phyloP scores from a whole-genome alignment of 2,797 vertebrate genomes.

The Intellagama lesueurii region DNA sequence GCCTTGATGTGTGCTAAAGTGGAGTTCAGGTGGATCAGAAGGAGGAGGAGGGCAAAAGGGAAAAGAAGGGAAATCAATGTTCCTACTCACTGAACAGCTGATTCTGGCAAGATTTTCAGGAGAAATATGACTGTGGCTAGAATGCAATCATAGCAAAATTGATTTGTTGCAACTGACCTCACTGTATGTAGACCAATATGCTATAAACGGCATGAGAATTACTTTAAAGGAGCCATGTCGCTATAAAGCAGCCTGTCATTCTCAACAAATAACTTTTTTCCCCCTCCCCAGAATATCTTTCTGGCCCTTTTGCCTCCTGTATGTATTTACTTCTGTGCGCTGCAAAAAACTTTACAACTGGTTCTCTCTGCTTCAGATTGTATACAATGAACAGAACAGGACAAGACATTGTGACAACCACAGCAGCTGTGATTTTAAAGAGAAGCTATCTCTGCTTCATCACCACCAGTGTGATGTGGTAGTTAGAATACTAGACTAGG shows the following conservation, averaged over 20 bases:
- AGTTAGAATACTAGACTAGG: no score
- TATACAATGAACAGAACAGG: constrained; percentile 20
- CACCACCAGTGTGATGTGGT: background rate
- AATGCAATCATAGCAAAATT: constrained; percentile 64
- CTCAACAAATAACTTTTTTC: constrained; percentile 4
- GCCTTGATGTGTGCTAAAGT: constrained; percentile 31
- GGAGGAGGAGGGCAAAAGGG: constrained; percentile 3
- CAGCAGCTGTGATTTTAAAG: background rate
- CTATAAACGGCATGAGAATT: constrained; percentile 51
- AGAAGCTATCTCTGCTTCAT: background rate
- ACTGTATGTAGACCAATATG: constrained; percentile 49
- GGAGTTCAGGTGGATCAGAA: constrained; percentile 31
- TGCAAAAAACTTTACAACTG: background rate
- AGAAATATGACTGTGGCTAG: constrained; percentile 63
- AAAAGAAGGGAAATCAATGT: constrained; percentile 59
- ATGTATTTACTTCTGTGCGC: background rate
- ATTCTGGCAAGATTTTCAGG: constrained; percentile 61
- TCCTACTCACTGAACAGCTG: constrained; percentile 57
- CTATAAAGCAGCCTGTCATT: constrained; percentile 45
- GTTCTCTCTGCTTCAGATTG: constrained; percentile 36
- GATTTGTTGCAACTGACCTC: constrained; percentile 63
- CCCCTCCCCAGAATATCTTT: background rate
- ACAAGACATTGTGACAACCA: background rate
- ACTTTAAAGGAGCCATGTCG: constrained; percentile 42
- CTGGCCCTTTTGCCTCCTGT: background rate